Evolutionary conservation across 2,888 invertebrate genomes (phyloP).

Genomic region (Acronicta alni): DNA sequence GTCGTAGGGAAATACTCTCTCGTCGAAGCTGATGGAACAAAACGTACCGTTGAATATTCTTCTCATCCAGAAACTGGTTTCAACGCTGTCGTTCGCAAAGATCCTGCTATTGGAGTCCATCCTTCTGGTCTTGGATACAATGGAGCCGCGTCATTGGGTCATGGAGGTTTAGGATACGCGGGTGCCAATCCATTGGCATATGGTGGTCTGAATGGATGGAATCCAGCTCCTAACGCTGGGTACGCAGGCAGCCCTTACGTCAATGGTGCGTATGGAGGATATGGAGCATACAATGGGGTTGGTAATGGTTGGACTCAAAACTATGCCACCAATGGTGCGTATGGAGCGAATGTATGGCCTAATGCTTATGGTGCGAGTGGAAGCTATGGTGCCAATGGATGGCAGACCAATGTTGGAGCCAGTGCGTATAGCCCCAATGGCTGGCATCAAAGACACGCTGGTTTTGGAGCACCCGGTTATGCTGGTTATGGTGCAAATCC

Average conservation of each 20-base stretch:
- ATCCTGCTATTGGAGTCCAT: conserved; percentile 64
- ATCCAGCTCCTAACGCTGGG: conserved; percentile 5
- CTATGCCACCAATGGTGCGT: conserved; percentile 6
- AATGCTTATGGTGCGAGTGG: conserved; percentile 5
- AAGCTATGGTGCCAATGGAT: conserved; percentile 6
- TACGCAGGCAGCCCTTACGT: conserved; percentile 10
- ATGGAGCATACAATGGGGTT: conserved; percentile 18
- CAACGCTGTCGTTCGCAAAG: conserved; percentile 75
- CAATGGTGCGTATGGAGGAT: conserved; percentile 11
- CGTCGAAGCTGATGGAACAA: conserved; percentile 89
- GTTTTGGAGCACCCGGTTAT: conserved; percentile 9
- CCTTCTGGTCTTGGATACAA: conserved; percentile 74
- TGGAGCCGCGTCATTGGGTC: conserved; percentile 64
- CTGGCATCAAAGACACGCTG: conserved; percentile 25
- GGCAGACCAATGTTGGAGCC: conserved; percentile 21
- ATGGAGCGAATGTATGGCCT: conserved; percentile 13
- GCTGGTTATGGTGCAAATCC: conserved; percentile 7
- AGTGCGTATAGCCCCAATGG: conserved; percentile 34
- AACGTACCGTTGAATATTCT: conserved; percentile 88
- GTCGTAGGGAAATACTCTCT: conserved; percentile 85
- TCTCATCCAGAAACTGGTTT: conserved; percentile 75
- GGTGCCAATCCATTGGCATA: conserved; percentile 54
- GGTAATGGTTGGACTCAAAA: conserved; percentile 23
- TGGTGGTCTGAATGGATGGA: conserved; percentile 39
- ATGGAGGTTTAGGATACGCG: conserved; percentile 68